Evolutionary conservation across 2,113 vertebrate species (phyloP).

Genomic region (Miniopterus natalensis): DNA sequence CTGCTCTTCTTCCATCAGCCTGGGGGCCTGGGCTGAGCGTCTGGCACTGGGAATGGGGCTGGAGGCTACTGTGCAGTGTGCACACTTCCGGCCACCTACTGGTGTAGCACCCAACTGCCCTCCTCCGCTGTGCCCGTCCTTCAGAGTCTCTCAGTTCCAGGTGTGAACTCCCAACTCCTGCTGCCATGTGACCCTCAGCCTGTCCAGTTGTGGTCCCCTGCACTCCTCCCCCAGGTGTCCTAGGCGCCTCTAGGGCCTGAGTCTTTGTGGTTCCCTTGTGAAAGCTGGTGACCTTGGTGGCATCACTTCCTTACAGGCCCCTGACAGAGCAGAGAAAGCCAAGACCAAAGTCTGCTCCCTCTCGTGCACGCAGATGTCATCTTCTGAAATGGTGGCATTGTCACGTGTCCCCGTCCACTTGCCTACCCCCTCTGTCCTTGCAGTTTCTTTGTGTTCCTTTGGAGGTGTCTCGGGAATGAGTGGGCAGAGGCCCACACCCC

Average conservation of each 20-base stretch:
- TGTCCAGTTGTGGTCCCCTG: too few relatives aligned
- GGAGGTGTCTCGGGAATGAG: background rate
- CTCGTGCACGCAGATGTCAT: rapidly evolving
- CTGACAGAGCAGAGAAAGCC: background rate
- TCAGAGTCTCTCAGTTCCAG: background rate
- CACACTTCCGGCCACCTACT: rapidly evolving
- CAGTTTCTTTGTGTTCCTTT: background rate
- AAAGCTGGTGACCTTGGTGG: background rate
- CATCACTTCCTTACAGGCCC: background rate
- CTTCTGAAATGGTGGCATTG: rapidly evolving
- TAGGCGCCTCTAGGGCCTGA: rapidly evolving
- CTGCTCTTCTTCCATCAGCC: rapidly evolving
- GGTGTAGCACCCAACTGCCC: background rate
- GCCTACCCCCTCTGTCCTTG: rapidly evolving
- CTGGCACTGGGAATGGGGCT: rapidly evolving
- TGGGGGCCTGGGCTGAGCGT: rapidly evolving
- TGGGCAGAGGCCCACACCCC: rapidly evolving
- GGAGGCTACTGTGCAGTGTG: background rate
- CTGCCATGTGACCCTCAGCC: rapidly evolving
- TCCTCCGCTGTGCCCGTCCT: rapidly evolving
- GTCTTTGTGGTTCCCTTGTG: background rate
- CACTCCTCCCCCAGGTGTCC: too few relatives aligned
- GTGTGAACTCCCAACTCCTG: rapidly evolving
- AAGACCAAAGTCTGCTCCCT: rapidly evolving
- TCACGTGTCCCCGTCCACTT: rapidly evolving